These are phyloP conservation scores for Muscidifurax raptorellus DNA, from an alignment of 1,140 invertebrate genomes.

Conservation along the genomic window DNA sequence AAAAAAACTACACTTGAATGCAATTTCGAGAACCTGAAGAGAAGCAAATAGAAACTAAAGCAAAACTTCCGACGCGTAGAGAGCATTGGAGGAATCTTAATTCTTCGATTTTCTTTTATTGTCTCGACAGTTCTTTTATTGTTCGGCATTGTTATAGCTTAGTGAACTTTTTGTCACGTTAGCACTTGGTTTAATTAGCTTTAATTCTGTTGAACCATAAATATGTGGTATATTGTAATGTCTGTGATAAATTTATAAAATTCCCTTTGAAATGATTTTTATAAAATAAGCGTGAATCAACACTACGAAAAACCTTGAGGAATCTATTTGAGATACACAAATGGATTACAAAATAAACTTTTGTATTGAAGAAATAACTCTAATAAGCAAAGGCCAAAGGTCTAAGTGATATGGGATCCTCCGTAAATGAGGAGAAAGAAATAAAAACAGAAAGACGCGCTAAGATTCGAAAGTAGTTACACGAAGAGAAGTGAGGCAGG, in stretches of 20 bases:
- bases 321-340: too few species aligned
- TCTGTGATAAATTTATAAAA: background rate
- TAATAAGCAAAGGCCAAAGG: background rate
- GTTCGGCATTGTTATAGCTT: background rate
- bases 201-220: too few species aligned
- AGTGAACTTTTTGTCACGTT: background rate
- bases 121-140: background rate
- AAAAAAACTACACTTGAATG: background rate
- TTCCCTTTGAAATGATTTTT: too few species aligned
- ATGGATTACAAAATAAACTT: too few species aligned
- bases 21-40: background rate
- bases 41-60: background rate
- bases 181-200: too few species aligned
- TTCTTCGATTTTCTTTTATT: background rate
- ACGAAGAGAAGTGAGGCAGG: constrained; percentile 18
- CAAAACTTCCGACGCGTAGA: background rate
- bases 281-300: too few species aligned
- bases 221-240: too few species aligned
- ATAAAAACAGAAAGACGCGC: constrained; percentile 49
- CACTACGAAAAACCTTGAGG: too few species aligned
- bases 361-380: background rate
- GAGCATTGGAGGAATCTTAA: background rate
- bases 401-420: too few species aligned
- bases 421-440: background rate
- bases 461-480: constrained; percentile 27